These are phyloP conservation scores for Lophochroa leadbeateri DNA, from an alignment of 2,113 vertebrate species.

Conservation along the genomic window DNA sequence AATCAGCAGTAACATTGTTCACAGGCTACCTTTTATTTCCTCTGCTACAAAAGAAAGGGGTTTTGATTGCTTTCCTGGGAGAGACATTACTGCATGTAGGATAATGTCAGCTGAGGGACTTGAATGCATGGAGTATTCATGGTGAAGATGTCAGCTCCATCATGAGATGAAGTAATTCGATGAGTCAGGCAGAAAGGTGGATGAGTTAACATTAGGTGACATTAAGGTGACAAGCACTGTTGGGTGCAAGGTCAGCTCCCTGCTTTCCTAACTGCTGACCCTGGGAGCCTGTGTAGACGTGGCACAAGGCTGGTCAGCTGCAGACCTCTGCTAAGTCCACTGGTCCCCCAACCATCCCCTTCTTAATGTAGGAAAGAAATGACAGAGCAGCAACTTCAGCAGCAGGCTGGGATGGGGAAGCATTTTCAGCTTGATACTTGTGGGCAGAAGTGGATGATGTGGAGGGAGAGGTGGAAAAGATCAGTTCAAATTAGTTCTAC, in stretches of 20 bases:
- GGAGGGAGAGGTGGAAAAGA: background rate
- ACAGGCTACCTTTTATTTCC: background rate
- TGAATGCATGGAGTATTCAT: background rate
- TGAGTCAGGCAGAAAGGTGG: background rate
- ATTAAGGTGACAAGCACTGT: rapidly evolving
- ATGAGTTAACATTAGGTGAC: background rate
- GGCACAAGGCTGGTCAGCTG: background rate
- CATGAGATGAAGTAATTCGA: background rate
- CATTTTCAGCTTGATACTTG: background rate
- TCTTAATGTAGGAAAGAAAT: background rate
- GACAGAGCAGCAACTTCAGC: background rate
- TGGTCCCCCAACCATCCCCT: background rate
- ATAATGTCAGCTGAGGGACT: background rate
- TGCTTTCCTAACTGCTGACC: background rate
- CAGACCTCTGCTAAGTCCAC: background rate
- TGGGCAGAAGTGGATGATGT: rapidly evolving
- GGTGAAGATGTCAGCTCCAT: background rate
- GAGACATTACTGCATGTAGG: rapidly evolving
- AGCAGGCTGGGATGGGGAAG: background rate
- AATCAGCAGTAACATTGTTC: background rate
- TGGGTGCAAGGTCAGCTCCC: background rate
- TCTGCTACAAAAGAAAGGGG: background rate
- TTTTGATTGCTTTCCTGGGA: background rate
- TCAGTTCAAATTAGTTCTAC: background rate
- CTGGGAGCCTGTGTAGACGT: background rate